A percentile compares a stretch with the other conserved stretches of the same genome.
Conservation (phyloP, 2,797 vertebrate species). For the Sandelia bainsii region DNA sequence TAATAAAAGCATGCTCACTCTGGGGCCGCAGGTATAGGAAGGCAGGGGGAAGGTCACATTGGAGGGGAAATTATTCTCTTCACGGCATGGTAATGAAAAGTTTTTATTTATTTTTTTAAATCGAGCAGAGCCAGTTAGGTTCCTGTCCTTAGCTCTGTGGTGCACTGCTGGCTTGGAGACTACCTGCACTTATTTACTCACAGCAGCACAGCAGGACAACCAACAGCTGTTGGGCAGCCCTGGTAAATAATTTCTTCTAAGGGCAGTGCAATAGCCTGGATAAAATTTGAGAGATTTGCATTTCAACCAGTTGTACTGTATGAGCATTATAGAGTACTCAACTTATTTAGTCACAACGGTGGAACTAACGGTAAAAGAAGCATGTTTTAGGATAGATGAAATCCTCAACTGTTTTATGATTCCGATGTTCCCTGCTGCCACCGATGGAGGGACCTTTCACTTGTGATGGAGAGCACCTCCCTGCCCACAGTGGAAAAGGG, state of each 20-base stretch:
- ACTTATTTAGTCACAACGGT: not conserved
- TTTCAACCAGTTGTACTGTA: constrained; percentile 5
- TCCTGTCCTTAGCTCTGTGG: constrained; percentile 67
- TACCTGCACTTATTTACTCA: constrained; percentile 72
- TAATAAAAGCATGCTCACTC: constrained; percentile 80
- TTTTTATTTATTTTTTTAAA: constrained; percentile 39
- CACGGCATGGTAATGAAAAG: constrained; percentile 77
- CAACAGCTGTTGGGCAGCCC: constrained; percentile 37
- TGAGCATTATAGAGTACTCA: constrained; percentile 8
- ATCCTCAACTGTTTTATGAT: constrained; percentile 35
- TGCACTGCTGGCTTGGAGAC: constrained; percentile 54
- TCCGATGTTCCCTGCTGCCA: constrained; percentile 36
- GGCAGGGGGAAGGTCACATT: constrained; percentile 80
- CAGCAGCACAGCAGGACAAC: constrained; percentile 55
- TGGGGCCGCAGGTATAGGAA: constrained; percentile 75
- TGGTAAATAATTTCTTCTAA: constrained; percentile 40
- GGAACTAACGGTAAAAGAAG: not conserved
- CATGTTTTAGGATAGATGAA: constrained; percentile 36
- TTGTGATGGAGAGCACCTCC: constrained; percentile 55
- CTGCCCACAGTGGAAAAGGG: constrained; percentile 27
- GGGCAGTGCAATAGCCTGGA: not conserved
- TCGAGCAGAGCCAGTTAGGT: constrained; percentile 61
- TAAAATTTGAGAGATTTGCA: constrained; percentile 12
- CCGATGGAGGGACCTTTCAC: constrained; percentile 38
- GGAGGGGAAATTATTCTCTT: constrained; percentile 80